Percentiles rank a stretch among this genome's conserved stretches.
These are phyloP conservation scores for Falco punctatus DNA, from an alignment of 2,113 vertebrate genomes.

Conservation along the genomic window DNA sequence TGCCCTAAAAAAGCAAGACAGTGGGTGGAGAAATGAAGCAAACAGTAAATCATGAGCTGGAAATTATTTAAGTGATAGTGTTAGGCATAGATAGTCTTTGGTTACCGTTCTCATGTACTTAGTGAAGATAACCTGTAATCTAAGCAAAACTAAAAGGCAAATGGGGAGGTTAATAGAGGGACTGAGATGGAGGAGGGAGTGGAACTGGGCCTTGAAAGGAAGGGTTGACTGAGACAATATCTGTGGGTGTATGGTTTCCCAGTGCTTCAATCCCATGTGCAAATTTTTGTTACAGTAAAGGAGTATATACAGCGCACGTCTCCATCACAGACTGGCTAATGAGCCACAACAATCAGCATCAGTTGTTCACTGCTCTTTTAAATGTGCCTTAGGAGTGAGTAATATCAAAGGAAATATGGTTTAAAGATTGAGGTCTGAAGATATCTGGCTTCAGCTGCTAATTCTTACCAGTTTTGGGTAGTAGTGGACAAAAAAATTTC, in stretches of 20 bases:
- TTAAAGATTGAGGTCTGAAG: neutral
- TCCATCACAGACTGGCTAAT: neutral
- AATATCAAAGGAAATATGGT: neutral
- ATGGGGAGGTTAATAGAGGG: neutral
- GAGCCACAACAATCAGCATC: neutral
- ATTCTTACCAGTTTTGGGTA: neutral
- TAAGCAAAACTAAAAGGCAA: conserved; percentile 14
- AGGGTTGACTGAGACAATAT: neutral
- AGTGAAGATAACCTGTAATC: neutral
- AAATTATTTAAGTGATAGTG: conserved; percentile 6
- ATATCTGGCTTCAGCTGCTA: neutral
- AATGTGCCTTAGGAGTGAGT: neutral
- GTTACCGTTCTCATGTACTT: conserved; percentile 21
- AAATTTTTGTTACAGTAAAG: conserved; percentile 1
- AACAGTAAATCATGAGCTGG: conserved; percentile 27
- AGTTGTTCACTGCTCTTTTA: neutral
- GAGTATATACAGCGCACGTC: neutral
- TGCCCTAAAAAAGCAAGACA: conserved; percentile 27
- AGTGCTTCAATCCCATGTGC: neutral
- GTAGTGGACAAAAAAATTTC: neutral
- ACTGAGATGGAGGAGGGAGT: neutral
- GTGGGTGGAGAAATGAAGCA: conserved; percentile 24
- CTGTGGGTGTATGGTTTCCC: neutral
- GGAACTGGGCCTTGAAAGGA: neutral
- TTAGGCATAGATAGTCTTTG: neutral